Evolutionary conservation across 2,797 vertebrate genomes (phyloP).

Genomic region (Phaenicophaeus curvirostris): DNA sequence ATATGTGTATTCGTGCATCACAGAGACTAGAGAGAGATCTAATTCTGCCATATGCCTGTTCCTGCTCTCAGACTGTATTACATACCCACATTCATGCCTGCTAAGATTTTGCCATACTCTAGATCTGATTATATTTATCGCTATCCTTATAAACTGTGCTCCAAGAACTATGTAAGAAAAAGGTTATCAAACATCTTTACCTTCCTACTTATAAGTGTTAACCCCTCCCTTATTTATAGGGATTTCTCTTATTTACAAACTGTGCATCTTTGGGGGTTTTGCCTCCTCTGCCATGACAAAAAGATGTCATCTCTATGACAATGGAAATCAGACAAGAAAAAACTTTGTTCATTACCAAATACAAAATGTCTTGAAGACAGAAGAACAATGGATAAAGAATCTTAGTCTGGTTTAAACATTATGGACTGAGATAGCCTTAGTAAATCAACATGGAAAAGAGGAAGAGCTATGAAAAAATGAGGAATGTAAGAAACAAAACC

Average conservation of each 20-base stretch:
- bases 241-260: neutral
- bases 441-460: neutral
- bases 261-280: neutral
- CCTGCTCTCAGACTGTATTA: neutral
- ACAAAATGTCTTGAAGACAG: neutral
- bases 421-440: neutral
- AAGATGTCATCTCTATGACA: neutral
- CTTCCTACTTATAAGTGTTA: neutral
- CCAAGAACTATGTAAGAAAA: neutral
- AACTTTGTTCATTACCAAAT: neutral
- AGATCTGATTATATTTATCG: neutral
- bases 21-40: neutral
- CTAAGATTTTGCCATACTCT: neutral
- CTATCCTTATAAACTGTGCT: neutral
- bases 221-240: neutral
- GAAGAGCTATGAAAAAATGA: neutral
- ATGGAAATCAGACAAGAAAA: neutral
- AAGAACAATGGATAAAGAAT: neutral
- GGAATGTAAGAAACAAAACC: neutral
- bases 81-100: neutral
- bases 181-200: neutral
- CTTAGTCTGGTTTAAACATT: neutral
- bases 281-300: neutral
- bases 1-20: constrained; percentile 28
- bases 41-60: constrained; percentile 1